Conservation (phyloP, 2,113 vertebrate species). For the Anas platyrhynchos region DNA sequence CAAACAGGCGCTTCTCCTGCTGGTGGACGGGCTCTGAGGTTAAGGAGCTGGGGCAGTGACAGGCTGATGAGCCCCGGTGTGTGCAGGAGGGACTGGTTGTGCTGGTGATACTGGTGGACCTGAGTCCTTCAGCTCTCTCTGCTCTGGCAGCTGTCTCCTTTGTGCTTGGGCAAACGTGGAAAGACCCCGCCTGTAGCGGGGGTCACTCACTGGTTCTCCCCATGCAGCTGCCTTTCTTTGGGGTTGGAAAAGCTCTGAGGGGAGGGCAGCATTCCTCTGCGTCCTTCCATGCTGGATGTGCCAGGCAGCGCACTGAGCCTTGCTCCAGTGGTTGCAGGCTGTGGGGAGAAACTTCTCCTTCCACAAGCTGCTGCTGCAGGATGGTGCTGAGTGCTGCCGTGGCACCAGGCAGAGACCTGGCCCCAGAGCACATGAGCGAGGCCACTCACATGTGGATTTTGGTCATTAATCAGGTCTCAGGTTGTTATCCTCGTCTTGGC, state of each 20-base stretch:
- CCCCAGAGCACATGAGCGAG: background rate
- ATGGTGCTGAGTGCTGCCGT: background rate
- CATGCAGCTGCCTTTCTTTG: background rate
- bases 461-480: conserved; percentile 79
- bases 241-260: background rate
- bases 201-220: background rate
- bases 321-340: background rate
- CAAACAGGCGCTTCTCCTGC: rapidly evolving
- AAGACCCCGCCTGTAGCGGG: background rate
- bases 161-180: background rate
- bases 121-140: background rate
- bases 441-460: too few species aligned
- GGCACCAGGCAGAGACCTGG: background rate
- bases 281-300: rapidly evolving
- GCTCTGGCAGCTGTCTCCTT: background rate
- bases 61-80: background rate
- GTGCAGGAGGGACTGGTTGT: background rate
- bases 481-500: conserved; percentile 78
- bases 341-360: background rate
- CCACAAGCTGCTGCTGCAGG: background rate
- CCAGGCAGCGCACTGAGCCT: rapidly evolving
- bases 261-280: background rate
- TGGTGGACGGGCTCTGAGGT: background rate
- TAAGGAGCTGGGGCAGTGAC: background rate
- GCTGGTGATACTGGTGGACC: background rate